Evolutionary conservation across 2,113 vertebrate genomes (phyloP).

Genomic region (Myotis davidii): DNA sequence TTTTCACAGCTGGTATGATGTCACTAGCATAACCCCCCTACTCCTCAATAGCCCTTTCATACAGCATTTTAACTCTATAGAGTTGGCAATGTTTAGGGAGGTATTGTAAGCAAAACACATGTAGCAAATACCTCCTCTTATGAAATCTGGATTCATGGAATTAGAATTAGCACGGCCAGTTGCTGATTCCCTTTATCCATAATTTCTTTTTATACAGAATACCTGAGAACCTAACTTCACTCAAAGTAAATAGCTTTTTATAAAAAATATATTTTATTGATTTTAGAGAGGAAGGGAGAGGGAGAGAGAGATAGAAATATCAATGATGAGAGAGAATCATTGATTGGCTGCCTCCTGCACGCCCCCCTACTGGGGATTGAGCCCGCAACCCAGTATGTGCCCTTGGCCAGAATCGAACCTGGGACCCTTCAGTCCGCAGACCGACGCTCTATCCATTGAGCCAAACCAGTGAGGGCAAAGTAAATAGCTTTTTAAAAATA

Average conservation of each 20-base stretch:
- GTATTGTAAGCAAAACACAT: not conserved
- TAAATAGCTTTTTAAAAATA: not conserved
- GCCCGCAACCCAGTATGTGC: too few species aligned
- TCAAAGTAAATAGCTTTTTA: not conserved
- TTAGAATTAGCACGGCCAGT: conserved; percentile 8
- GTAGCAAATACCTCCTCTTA: not conserved
- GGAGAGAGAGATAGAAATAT: too few species aligned
- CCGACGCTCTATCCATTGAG: too few species aligned
- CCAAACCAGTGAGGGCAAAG: too few species aligned
- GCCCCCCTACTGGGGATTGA: too few species aligned
- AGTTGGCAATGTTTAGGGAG: not conserved
- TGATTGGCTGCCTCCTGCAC: too few species aligned
- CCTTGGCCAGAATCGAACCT: too few species aligned
- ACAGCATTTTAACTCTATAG: not conserved
- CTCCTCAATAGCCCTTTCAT: not conserved
- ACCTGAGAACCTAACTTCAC: not conserved
- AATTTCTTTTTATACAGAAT: not conserved
- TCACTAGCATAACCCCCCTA: not conserved
- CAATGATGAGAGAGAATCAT: too few species aligned
- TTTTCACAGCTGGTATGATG: conserved; percentile 15
- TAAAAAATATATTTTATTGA: not conserved
- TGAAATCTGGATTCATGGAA: conserved; percentile 1
- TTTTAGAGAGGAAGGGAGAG: too few species aligned
- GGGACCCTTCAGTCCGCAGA: too few species aligned
- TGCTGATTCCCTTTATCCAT: not conserved